Conservation (phyloP, 2,888 invertebrate species). For the Deroplatys truncata region DNA sequence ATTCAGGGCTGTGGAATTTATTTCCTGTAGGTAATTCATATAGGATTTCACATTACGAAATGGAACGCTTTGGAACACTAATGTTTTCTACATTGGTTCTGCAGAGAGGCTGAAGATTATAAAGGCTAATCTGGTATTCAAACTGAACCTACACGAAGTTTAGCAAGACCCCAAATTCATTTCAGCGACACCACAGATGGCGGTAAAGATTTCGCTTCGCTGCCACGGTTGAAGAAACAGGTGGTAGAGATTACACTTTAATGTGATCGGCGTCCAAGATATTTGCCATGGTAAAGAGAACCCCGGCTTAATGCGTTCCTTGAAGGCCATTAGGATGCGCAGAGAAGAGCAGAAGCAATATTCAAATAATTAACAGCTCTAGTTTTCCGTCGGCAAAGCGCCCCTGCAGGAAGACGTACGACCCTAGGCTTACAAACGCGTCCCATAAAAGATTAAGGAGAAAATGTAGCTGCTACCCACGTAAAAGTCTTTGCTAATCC, state of each 20-base stretch:
- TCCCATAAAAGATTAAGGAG: background rate
- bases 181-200: too few species aligned
- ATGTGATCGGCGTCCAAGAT: background rate
- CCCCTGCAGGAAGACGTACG: background rate
- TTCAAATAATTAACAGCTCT: background rate
- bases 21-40: too few species aligned
- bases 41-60: too few species aligned
- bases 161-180: too few species aligned
- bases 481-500: background rate
- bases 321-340: background rate
- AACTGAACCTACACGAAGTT: too few species aligned
- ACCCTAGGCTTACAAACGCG: background rate
- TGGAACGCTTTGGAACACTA: too few species aligned
- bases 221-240: background rate
- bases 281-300: background rate
- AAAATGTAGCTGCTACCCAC: background rate
- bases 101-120: too few species aligned
- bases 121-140: too few species aligned
- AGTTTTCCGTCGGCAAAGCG: background rate
- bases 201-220: too few species aligned
- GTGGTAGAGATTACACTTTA: background rate
- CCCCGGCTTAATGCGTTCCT: background rate
- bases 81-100: too few species aligned
- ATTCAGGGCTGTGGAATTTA: too few species aligned
- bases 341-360: background rate